Base-by-base conservation (phyloP, 2,888 invertebrate genomes). In the Elaeidobius kamerunicus region DNA sequence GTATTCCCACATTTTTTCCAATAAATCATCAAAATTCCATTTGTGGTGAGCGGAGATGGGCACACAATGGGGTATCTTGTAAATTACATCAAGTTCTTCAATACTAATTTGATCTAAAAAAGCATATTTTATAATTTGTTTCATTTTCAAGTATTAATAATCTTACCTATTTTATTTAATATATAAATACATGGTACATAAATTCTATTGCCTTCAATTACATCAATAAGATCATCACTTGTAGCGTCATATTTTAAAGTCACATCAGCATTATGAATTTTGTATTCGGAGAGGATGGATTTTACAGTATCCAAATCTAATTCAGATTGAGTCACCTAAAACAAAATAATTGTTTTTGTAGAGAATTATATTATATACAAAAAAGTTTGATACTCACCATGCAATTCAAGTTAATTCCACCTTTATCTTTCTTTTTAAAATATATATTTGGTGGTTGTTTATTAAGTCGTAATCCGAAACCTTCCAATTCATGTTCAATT, bases 61-160 rank as follows among this genome's bases (percentile, higher is more conserved):
- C n/a, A 99, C 98, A 70, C 96, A 96, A 74, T 99, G 99, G 0
- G 99, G 99, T 67, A 99, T 95, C 78, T 95, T 95, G 76, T 98
- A 99, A 67, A 99, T 98, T 19, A 99, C 88, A 67, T 99, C 99
- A 68, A 93, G 73, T 74, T 99, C 99, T 79, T 97, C 91, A 69
- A 92, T 90, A 71, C 90, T 91, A 69, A 93, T 93, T 78, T 93
- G 92, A 84, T 93, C 92, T 86, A 73, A 51, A 61, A 52, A 11
- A 43, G 39, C n/a, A 52, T 28, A 44, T 11, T 30, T 35, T 18
- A 11, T 15, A 14, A 4, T n/a, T 38, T 27, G 6, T n/a, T n/a
- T n/a, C n/a, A n/a, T n/a, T n/a, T n/a, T n/a, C n/a, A n/a, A n/a
- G n/a, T n/a, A n/a, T n/a, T 39, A 3, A 40, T 20, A 5, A 41